Conservation (phyloP, 2,888 invertebrate species). For the Omphaloscelis lunosa region DNA sequence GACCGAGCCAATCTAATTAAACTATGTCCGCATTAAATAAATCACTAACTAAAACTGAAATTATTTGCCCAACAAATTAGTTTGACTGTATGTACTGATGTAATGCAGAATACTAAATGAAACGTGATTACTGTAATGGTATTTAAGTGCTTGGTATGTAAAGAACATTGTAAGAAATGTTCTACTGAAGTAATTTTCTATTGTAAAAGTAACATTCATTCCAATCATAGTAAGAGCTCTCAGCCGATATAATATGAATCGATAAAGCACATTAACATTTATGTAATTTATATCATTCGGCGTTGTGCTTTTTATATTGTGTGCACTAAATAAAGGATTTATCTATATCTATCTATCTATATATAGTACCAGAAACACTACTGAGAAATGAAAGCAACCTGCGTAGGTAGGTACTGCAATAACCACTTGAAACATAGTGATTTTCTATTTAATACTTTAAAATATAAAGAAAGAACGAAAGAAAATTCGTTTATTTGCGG, state of each 20-base stretch:
- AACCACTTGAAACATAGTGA: background rate
- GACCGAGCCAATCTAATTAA: constrained; percentile 71
- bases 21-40: constrained; percentile 72
- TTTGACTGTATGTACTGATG: constrained; percentile 47
- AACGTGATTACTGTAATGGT: constrained; percentile 39
- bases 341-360: too few relatives aligned
- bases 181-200: background rate
- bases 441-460: background rate
- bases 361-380: background rate
- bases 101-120: constrained; percentile 52
- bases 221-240: background rate
- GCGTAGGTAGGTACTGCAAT: background rate
- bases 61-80: constrained; percentile 69
- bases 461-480: too few relatives aligned
- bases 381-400: background rate
- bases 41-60: constrained; percentile 73
- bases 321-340: too few relatives aligned
- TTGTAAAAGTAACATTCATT: background rate
- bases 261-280: background rate
- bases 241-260: background rate
- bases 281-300: background rate
- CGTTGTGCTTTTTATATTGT: background rate
- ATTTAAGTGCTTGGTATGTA: constrained; percentile 7
- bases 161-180: constrained; percentile 6
- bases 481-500: too few relatives aligned